Percentiles rank a stretch among this genome's conserved stretches.
Evolutionary conservation across 2,888 invertebrate genomes (phyloP).

Genomic region (Erpobdella octoculata): DNA sequence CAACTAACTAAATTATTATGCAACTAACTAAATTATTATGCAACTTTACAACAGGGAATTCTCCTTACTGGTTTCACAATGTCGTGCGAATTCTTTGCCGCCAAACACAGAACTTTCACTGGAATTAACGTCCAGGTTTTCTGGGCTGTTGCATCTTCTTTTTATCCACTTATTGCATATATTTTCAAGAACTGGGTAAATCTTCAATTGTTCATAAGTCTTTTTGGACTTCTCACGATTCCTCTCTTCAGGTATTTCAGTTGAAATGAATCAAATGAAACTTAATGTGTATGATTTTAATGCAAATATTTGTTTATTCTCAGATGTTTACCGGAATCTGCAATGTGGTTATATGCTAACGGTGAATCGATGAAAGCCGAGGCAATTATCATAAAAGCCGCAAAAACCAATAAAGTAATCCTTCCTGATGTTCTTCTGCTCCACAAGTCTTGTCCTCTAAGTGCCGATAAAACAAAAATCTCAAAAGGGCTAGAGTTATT

Average conservation of each 20-base stretch:
- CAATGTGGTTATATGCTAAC: constrained; percentile 39
- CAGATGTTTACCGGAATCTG: constrained; percentile 39
- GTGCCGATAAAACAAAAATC: neutral
- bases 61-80: constrained; percentile 37
- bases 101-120: constrained; percentile 37
- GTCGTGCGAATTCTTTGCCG: constrained; percentile 40
- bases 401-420: constrained; percentile 35
- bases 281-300: too few species aligned
- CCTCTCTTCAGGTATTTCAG: constrained; percentile 36
- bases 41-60: too few species aligned
- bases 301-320: too few species aligned
- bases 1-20: neutral
- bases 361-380: constrained; percentile 35
- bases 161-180: constrained; percentile 38
- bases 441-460: neutral
- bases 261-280: neutral
- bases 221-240: constrained; percentile 34
- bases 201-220: constrained; percentile 36
- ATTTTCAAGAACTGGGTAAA: constrained; percentile 39
- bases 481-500: too few species aligned
- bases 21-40: neutral
- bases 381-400: constrained; percentile 36
- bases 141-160: constrained; percentile 38
- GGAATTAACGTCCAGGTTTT: constrained; percentile 35
- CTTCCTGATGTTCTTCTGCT: constrained; percentile 26